These are phyloP conservation scores for Leucophenga varia DNA, from an alignment of 1,140 invertebrate species.

Conservation along the genomic window DNA sequence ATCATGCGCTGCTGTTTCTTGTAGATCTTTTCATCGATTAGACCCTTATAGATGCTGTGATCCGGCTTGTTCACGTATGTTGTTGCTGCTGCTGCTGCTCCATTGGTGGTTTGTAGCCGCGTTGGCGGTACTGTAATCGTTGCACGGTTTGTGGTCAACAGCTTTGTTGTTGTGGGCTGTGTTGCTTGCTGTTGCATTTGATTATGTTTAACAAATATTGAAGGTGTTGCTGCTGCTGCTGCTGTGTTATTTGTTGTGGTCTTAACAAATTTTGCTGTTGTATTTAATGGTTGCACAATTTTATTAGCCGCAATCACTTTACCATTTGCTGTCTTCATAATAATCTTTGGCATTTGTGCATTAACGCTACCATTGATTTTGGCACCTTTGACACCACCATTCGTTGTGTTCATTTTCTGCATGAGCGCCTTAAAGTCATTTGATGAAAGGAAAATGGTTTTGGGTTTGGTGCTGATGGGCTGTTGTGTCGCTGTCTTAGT, in stretches of 20 bases:
- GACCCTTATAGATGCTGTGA: slow-evolving; percentile 24
- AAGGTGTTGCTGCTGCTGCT: too few species aligned
- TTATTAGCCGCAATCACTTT: slow-evolving; percentile 35
- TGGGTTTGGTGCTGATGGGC: slow-evolving; percentile 26
- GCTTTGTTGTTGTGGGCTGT: background rate
- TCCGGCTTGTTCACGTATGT: slow-evolving; percentile 13
- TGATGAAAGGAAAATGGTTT: slow-evolving; percentile 58
- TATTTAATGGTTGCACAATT: slow-evolving; percentile 12
- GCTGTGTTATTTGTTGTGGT: too few species aligned
- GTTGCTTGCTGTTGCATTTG: background rate
- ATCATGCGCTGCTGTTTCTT: slow-evolving; percentile 89
- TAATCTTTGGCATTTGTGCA: slow-evolving; percentile 41
- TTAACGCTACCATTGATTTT: slow-evolving; percentile 22
- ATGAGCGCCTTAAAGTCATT: slow-evolving; percentile 59
- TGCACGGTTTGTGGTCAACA: background rate
- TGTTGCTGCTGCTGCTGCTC: background rate
- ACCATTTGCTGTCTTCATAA: slow-evolving; percentile 48
- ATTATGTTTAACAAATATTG: too few species aligned
- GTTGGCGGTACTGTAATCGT: background rate
- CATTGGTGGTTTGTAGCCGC: background rate
- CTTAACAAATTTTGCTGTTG: too few species aligned
- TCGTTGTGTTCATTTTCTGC: slow-evolving; percentile 55
- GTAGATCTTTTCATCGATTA: slow-evolving; percentile 61
- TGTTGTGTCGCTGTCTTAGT: too few species aligned
- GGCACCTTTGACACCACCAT: slow-evolving; percentile 29